A percentile compares a stretch with the other conserved stretches of the same genome.
These are phyloP conservation scores for Natator depressus DNA, from an alignment of 2,113 vertebrate genomes.

Conservation along the genomic window DNA sequence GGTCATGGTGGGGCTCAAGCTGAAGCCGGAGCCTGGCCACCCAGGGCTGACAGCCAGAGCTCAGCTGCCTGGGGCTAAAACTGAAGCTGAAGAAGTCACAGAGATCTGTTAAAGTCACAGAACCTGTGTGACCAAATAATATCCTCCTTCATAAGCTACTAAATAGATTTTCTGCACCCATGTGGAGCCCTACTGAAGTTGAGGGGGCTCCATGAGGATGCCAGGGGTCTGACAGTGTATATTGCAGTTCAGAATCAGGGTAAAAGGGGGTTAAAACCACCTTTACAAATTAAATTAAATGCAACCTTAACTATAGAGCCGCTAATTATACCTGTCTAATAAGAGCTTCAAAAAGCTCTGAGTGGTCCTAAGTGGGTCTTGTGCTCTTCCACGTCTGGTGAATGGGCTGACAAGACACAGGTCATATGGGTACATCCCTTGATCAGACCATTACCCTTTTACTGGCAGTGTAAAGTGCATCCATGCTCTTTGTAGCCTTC, in stretches of 20 bases:
- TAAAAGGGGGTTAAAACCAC: background rate
- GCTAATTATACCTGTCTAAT: background rate
- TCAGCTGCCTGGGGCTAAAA: too few species aligned
- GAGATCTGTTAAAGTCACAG: too few species aligned
- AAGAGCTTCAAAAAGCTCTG: background rate
- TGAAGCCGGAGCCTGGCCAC: too few species aligned
- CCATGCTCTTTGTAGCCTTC: background rate
- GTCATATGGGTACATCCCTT: accelerated
- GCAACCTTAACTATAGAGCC: background rate
- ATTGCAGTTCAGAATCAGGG: background rate
- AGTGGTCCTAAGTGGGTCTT: background rate
- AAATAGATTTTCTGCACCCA: background rate
- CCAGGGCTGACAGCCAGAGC: too few species aligned
- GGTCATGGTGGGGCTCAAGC: too few species aligned
- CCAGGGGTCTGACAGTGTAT: background rate
- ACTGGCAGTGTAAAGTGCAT: background rate
- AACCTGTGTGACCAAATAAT: background rate
- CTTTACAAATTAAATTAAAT: background rate
- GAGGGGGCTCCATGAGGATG: background rate
- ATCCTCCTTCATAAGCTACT: background rate
- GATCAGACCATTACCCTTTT: background rate
- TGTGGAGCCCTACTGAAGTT: background rate
- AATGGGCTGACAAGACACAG: background rate
- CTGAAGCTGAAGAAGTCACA: too few species aligned
- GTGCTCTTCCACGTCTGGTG: background rate